Evolutionary conservation across 2,888 invertebrate genomes (phyloP).

Genomic region (Andrena chrysosceles): DNA sequence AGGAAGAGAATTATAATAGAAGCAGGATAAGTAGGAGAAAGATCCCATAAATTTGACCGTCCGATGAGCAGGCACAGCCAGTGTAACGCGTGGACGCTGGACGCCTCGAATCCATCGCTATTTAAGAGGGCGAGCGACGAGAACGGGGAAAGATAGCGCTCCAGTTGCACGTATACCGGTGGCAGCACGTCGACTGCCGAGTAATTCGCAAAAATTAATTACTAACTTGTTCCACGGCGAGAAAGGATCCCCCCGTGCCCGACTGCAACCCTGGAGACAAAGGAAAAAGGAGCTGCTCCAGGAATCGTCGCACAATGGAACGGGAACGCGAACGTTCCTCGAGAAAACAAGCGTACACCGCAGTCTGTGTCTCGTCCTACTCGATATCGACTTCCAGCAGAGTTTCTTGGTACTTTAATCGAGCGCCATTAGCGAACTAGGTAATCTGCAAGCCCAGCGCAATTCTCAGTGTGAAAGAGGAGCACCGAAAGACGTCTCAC

Average conservation of each 20-base stretch:
- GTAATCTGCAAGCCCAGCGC: not conserved
- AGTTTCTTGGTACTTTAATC: slow-evolving; percentile 18
- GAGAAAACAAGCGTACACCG: slow-evolving; percentile 52
- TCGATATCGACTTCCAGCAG: slow-evolving; percentile 41
- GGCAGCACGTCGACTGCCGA: slow-evolving; percentile 81
- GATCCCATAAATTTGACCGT: too few species aligned
- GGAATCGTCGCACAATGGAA: slow-evolving; percentile 77
- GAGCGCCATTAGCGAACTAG: slow-evolving; percentile 2
- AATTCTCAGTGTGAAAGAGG: not conserved
- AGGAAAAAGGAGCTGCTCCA: slow-evolving; percentile 75
- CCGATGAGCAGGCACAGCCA: too few species aligned
- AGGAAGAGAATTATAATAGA: too few species aligned
- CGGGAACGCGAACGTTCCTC: slow-evolving; percentile 58
- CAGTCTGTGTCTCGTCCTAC: slow-evolving; percentile 42
- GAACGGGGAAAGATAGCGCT: slow-evolving; percentile 77
- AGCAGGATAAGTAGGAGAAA: too few species aligned
- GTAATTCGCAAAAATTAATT: slow-evolving; percentile 84
- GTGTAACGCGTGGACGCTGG: not conserved
- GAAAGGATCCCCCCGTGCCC: slow-evolving; percentile 71
- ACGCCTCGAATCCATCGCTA: slow-evolving; percentile 72
- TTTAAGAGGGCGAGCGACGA: slow-evolving; percentile 65
- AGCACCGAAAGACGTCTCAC: not conserved
- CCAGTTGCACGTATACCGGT: slow-evolving; percentile 76
- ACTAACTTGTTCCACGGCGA: slow-evolving; percentile 79
- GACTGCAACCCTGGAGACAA: slow-evolving; percentile 75